Evolutionary conservation across 2,888 invertebrate species (phyloP).

Genomic region (Calameuta idolon): DNA sequence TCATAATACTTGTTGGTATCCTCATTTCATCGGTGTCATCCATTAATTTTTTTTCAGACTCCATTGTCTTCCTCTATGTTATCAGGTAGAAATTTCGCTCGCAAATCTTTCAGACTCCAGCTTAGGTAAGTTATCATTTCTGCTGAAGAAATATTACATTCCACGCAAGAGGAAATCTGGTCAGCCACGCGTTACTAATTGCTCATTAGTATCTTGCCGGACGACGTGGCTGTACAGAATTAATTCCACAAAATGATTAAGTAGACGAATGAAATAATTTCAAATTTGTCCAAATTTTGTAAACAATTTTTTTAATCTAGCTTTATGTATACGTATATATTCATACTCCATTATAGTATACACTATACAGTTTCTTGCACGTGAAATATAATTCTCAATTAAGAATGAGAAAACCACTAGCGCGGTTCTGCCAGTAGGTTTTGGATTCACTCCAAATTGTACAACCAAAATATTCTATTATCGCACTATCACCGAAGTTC

Average conservation of each 20-base stretch:
- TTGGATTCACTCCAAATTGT: background rate
- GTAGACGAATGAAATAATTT: background rate
- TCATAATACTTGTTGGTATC: background rate
- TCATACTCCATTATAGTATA: background rate
- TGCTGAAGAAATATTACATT: background rate
- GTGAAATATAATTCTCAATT: background rate
- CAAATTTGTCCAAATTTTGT: background rate
- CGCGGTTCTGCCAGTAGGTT: background rate
- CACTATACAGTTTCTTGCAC: background rate
- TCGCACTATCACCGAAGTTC: background rate
- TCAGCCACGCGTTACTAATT: background rate
- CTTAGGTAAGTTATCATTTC: background rate
- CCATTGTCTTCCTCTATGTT: conserved; percentile 11
- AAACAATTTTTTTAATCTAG: background rate
- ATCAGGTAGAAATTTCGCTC: background rate
- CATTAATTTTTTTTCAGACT: conserved; percentile 8
- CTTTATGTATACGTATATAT: background rate
- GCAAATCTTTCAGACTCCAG: background rate
- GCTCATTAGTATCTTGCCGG: background rate
- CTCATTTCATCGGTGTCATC: background rate
- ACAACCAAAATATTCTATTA: background rate
- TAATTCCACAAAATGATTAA: background rate
- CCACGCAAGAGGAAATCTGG: background rate
- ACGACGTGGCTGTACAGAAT: background rate
- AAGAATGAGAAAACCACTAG: background rate